Conservation (phyloP, 2,797 vertebrate species). For the Thaleichthys pacificus region DNA sequence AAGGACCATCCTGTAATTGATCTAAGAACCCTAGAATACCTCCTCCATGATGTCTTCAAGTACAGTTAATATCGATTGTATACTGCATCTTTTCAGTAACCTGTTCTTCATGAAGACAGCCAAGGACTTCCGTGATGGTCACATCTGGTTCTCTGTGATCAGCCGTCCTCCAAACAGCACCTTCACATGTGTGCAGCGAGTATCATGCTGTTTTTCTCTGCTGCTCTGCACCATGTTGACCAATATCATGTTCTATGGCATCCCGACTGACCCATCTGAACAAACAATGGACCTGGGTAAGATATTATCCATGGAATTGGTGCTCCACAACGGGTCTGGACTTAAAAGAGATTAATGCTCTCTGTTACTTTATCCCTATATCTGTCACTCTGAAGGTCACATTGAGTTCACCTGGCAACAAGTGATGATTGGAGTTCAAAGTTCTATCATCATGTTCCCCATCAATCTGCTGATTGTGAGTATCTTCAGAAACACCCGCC, state of each 20-base stretch:
- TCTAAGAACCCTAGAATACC: too few relatives aligned
- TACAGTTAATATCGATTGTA: not conserved
- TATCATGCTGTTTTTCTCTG: slow-evolving; percentile 92
- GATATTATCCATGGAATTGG: not conserved
- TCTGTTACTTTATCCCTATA: not conserved
- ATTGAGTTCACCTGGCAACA: slow-evolving; percentile 92
- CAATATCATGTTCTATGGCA: slow-evolving; percentile 93
- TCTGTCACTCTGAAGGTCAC: slow-evolving; percentile 68
- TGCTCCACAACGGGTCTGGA: not conserved
- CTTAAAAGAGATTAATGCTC: not conserved
- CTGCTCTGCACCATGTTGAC: slow-evolving; percentile 95
- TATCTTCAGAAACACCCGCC: slow-evolving; percentile 82
- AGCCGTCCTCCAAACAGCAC: slow-evolving; percentile 79
- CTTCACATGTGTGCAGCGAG: slow-evolving; percentile 88
- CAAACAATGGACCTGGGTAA: slow-evolving; percentile 93
- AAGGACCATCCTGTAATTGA: not conserved
- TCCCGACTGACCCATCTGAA: slow-evolving; percentile 86
- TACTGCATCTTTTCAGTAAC: slow-evolving; percentile 72
- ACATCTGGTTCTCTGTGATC: slow-evolving; percentile 91
- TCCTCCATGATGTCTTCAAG: not conserved
- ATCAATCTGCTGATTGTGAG: slow-evolving; percentile 91
- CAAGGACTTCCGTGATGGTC: slow-evolving; percentile 85
- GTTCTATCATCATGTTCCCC: slow-evolving; percentile 93
- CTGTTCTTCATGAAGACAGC: slow-evolving; percentile 88
- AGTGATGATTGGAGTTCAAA: slow-evolving; percentile 90